A percentile compares a stretch with the other conserved stretches of the same genome.
phyloP scores from a whole-genome alignment of 1,140 invertebrate genomes.

The Choristoneura fumiferana region DNA sequence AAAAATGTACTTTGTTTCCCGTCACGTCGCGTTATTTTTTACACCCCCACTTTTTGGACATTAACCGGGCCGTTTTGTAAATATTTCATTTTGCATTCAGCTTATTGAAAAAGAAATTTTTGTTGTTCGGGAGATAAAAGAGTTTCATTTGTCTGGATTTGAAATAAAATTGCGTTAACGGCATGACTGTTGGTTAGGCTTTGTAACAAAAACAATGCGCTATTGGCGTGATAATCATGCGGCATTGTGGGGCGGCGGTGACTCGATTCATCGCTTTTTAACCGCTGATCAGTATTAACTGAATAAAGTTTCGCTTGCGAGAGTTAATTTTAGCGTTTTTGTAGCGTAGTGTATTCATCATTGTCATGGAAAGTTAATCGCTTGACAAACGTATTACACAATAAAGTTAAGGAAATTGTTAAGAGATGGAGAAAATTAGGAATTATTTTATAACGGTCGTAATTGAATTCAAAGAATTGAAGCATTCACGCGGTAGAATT shows the following conservation, averaged over 20 bases:
- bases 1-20: slow-evolving; percentile 62
- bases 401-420: too few relatives aligned
- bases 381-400: too few relatives aligned
- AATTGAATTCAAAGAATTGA: not conserved
- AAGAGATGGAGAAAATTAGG: too few relatives aligned
- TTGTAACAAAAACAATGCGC: slow-evolving; percentile 34
- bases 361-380: not conserved
- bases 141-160: slow-evolving; percentile 43
- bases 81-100: slow-evolving; percentile 51
- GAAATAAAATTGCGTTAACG: slow-evolving; percentile 39
- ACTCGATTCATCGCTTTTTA: not conserved
- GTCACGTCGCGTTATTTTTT: slow-evolving; percentile 52
- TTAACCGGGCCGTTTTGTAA: slow-evolving; percentile 44
- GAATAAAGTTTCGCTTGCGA: not conserved
- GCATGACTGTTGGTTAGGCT: slow-evolving; percentile 40
- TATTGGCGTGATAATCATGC: slow-evolving; percentile 30
- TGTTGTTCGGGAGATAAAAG: slow-evolving; percentile 45
- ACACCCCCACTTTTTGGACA: slow-evolving; percentile 40
- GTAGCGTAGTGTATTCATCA: too few relatives aligned
- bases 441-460: too few relatives aligned
- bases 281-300: not conserved
- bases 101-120: slow-evolving; percentile 45
- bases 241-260: slow-evolving; percentile 20
- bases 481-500: too few relatives aligned
- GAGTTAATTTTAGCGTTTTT: not conserved